Base-by-base conservation (phyloP, 2,113 vertebrate species). In the Ellobius talpinus region DNA sequence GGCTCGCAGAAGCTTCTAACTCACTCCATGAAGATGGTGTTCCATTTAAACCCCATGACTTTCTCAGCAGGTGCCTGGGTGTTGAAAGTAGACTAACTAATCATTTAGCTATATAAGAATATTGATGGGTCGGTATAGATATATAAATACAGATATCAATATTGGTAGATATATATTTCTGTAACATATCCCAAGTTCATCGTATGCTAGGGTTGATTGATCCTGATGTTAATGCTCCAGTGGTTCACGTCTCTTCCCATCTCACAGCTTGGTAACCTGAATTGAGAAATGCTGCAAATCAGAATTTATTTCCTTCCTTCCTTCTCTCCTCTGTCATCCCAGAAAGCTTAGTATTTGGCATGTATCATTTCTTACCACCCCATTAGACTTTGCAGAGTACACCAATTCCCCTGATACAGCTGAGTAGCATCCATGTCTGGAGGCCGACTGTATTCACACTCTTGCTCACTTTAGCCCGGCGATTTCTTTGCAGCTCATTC, bases 231-330 rank as follows among this genome's bases (percentile, higher is more conserved):
- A 85, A 58, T 90, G 16, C 39, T 6, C 31, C 31, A 16, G 1
- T 31, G 21, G 8, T 24, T 29, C 29, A 36, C 4, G 42, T 50
- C 10, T 70, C 45, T 86, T 79, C 50, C 16, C 42, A 66, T 61
- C 39, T 52, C 61, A 88, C 26, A 95, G 24, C 12, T 52, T 90
- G 55, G 87, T 36, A 89, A 12, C 52, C n/a, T 88, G 61, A 77
- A 91, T 29, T 81, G 52, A 36, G 31, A 91, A 96, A 93, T 21
- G 16, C 66, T 66, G 26, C 63, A 72, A 36, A 92, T 90, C 47
- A 92, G 45, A 89, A 79, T 92, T 92, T 33, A 11, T 89, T 36
- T 39, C 63, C 50, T 61, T 36, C 31, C 14, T 45, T 19, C 39
- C 2, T 31, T 16, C 23, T n/a, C 39, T 1, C n/a, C 61, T 74